Evolutionary conservation across 2,797 vertebrate genomes (phyloP).

Genomic region (Macropus fuliginosus): DNA sequence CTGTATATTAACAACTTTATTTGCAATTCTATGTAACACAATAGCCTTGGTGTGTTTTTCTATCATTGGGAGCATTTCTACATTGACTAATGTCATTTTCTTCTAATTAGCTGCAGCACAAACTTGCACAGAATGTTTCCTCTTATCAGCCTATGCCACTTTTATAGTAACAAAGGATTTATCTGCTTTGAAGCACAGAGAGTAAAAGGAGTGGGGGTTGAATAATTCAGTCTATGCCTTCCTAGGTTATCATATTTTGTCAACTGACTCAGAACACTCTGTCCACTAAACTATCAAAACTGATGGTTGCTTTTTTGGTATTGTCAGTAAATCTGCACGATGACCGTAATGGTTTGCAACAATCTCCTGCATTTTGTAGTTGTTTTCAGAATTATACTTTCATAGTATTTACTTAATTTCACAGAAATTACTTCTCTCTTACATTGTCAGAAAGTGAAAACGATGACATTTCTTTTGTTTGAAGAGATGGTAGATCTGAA

Average conservation of each 20-base stretch:
- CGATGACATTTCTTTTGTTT: not conserved
- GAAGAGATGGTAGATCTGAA: not conserved
- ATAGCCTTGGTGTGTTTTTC: slow-evolving; percentile 9
- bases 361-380: slow-evolving; percentile 16
- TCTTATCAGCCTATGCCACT: slow-evolving; percentile 21
- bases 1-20: not conserved
- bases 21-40: not conserved
- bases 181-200: not conserved
- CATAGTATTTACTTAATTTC: not conserved
- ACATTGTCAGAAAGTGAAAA: slow-evolving; percentile 32
- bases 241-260: not conserved
- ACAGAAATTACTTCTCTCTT: slow-evolving; percentile 25
- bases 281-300: slow-evolving; percentile 8
- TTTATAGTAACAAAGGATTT: not conserved
- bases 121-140: not conserved
- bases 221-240: slow-evolving; percentile 4
- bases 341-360: not conserved
- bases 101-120: not conserved
- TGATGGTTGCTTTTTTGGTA: not conserved
- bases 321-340: slow-evolving; percentile 23
- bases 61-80: slow-evolving; percentile 18
- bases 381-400: not conserved
- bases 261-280: not conserved
- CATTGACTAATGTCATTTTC: not conserved
- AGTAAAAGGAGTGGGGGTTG: not conserved